Evolutionary conservation across 2,888 invertebrate species (phyloP), one percentile per base, ranked within the genome.

Genomic region (Aporophyla lueneburgensis): DNA sequence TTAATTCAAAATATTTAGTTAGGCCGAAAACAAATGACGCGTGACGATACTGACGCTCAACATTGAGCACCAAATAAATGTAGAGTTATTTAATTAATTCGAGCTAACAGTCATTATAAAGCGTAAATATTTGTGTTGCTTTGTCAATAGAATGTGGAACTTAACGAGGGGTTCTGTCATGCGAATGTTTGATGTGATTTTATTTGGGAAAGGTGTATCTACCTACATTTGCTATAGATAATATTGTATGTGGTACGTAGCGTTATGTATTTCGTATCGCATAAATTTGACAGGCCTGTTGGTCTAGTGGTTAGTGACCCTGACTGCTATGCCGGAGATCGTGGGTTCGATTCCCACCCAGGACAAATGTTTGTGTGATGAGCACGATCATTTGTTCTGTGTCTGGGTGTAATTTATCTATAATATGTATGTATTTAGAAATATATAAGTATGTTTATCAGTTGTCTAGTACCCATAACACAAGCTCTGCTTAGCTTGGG

Each of bases 71-170:
- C 21, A 75, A 70, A 67, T 76, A 68, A 63, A 54, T 67, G 33
- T 63, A 53, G 33, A 56, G 68, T 76, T 49, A 80, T 81, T 81
- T 63, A 59, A 68, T 81, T 71, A 54, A 81, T 71, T 76, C 14
- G 27, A 21, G n/a, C 27, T 27, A 61, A 49, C 65, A 63, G 53
- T 63, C 53, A 76, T 81, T 76, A 68, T 71, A 16, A 40, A 14
- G 14, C n/a, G 71, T 71, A 12, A 81, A 80, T 68, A 56, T 81
- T 80, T 71, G 24, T 58, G 24, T 67, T n/a, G 43, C 24, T 66
- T 56, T 46, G 46, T 56, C 19, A 59, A 33, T 54, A 56, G n/a
- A 49, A 21, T 21, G 27, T 46, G 43, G n/a, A 61, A 2, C 12
- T 19, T 24, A 78, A 46, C 62, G 46, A 62, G 40, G 6, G 58